phyloP scores from a whole-genome alignment of 2,797 vertebrate genomes.

The Arrhamphus sclerolepis region DNA sequence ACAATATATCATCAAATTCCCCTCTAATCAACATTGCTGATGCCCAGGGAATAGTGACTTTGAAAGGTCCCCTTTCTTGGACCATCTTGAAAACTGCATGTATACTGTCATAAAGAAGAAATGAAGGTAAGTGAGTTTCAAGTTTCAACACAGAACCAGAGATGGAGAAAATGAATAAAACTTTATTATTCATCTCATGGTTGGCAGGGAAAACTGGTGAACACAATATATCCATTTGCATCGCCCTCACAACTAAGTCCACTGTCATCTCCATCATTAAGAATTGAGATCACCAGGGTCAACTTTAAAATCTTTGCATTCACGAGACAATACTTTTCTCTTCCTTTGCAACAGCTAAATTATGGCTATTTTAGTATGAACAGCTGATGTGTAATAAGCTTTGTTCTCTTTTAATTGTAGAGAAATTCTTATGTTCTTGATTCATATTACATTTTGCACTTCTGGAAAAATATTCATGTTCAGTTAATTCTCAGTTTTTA shows the following conservation, averaged over 20 bases:
- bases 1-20: constrained; percentile 1
- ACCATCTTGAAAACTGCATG: constrained; percentile 32
- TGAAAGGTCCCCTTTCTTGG: constrained; percentile 2
- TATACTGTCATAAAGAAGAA: constrained; percentile 39
- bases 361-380: background rate
- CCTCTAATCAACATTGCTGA: constrained; percentile 9
- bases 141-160: constrained; percentile 46
- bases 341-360: constrained; percentile 12
- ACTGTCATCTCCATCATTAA: constrained; percentile 70
- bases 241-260: constrained; percentile 61
- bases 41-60: constrained; percentile 8
- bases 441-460: too few relatives aligned
- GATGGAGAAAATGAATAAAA: constrained; percentile 67
- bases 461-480: too few relatives aligned
- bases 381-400: background rate
- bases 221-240: constrained; percentile 84
- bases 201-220: constrained; percentile 63
- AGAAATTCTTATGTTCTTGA: background rate
- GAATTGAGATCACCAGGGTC: constrained; percentile 61
- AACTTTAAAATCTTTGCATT: constrained; percentile 48
- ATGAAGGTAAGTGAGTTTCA: constrained; percentile 34
- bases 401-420: background rate
- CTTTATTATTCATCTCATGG: constrained; percentile 80
- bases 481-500: too few relatives aligned
- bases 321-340: constrained; percentile 11